Conservation (phyloP, 2,113 vertebrate species). For the Lota lota region DNA sequence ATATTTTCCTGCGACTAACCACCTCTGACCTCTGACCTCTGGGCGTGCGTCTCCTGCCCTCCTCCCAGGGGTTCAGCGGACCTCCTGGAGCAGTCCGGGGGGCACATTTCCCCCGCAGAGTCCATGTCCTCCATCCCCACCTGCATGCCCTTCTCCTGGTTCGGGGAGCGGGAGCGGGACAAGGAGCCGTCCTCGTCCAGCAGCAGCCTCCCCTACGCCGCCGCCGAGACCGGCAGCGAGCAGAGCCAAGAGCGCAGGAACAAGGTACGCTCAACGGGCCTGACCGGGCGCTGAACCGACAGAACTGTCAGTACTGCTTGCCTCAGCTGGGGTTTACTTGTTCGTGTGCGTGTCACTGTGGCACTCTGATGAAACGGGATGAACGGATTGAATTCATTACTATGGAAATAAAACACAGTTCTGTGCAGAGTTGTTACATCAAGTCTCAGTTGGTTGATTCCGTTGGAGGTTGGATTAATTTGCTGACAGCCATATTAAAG, state of each 20-base stretch:
- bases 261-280: slow-evolving; percentile 71
- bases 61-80: slow-evolving; percentile 81
- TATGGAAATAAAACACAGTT: no score
- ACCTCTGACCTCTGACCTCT: not conserved
- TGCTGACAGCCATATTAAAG: no score
- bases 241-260: slow-evolving; percentile 78
- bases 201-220: slow-evolving; percentile 74
- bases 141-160: slow-evolving; percentile 93
- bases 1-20: no score
- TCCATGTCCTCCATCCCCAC: slow-evolving; percentile 86
- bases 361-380: no score
- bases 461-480: no score
- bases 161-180: slow-evolving; percentile 82
- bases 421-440: no score
- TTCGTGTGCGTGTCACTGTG: no score
- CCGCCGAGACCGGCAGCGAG: slow-evolving; percentile 72
- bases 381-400: no score
- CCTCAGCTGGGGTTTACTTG: no score
- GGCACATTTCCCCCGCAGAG: slow-evolving; percentile 83
- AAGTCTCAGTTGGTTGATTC: no score
- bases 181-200: slow-evolving; percentile 77
- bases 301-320: no score
- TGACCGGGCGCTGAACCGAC: no score
- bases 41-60: not conserved
- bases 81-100: slow-evolving; percentile 82